Percentiles rank a stretch among this genome's conserved stretches.
Evolutionary conservation across 2,888 invertebrate species (phyloP).

Genomic region (Arge pagana): DNA sequence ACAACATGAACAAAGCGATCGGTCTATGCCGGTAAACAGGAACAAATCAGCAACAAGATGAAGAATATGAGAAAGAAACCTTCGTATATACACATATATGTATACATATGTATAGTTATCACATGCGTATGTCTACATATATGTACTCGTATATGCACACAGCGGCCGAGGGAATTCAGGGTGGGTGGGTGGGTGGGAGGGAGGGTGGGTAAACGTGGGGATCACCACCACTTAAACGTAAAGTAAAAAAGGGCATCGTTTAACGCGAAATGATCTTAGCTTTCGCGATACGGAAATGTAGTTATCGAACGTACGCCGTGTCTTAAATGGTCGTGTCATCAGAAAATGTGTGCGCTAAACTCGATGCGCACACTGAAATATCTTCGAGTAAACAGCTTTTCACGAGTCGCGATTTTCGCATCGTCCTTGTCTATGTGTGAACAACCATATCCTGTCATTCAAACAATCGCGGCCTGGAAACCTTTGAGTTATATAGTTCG

Average conservation of each 20-base stretch:
- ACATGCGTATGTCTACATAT: no score
- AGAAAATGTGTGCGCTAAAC: no score
- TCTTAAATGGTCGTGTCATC: no score
- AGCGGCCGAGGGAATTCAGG: conserved; percentile 30
- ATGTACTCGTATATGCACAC: conserved; percentile 15
- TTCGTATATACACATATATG: no score
- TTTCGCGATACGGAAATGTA: conserved; percentile 3
- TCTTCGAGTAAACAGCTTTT: no score
- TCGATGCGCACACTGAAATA: no score
- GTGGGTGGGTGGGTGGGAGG: conserved; percentile 43
- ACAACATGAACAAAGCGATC: conserved; percentile 40
- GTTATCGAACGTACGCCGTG: background rate
- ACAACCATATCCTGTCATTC: no score
- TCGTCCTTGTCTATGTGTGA: no score
- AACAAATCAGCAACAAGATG: conserved; percentile 13
- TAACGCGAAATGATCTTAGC: conserved; percentile 4
- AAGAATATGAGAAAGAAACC: conserved; percentile 13
- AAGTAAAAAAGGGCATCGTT: conserved; percentile 40
- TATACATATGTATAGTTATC: no score
- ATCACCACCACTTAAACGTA: conserved; percentile 38
- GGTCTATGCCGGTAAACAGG: conserved; percentile 26
- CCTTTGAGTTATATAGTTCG: no score
- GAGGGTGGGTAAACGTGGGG: conserved; percentile 42
- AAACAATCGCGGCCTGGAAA: no score
- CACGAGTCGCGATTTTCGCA: no score